phyloP scores from a whole-genome alignment of 2,113 vertebrate species.

The Solea senegalensis region DNA sequence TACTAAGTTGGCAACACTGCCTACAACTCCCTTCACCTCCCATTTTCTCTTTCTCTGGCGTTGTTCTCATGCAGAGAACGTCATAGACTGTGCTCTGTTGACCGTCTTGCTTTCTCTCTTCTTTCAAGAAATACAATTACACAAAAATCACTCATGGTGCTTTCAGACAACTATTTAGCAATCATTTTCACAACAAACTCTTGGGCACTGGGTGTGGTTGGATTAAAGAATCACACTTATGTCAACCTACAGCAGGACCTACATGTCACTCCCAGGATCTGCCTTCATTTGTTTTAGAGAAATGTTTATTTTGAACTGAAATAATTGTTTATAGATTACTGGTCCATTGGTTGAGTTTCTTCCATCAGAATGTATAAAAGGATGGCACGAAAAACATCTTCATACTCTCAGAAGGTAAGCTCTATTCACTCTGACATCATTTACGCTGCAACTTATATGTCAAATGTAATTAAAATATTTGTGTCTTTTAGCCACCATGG shows the following conservation, averaged over 20 bases:
- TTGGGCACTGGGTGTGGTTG: too few relatives aligned
- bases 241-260: constrained; percentile 52
- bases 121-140: too few relatives aligned
- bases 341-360: constrained; percentile 21
- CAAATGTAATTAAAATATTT: constrained; percentile 18
- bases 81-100: too few relatives aligned
- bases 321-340: background rate
- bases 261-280: constrained; percentile 14
- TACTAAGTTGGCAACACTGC: too few relatives aligned
- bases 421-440: background rate
- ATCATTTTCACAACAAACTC: too few relatives aligned
- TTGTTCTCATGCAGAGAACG: too few relatives aligned
- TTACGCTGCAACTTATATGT: background rate
- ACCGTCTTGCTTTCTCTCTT: too few relatives aligned
- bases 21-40: too few relatives aligned
- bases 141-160: too few relatives aligned
- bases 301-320: constrained; percentile 20
- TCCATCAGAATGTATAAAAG: constrained; percentile 39
- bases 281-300: constrained; percentile 60
- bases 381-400: constrained; percentile 10
- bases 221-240: constrained; percentile 26
- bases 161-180: too few relatives aligned
- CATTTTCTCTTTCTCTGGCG: too few relatives aligned
- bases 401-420: constrained; percentile 35
- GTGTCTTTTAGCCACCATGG: constrained; percentile 68